Conservation (phyloP, 2,113 vertebrate species). For the Gnathonemus longibarbis region DNA sequence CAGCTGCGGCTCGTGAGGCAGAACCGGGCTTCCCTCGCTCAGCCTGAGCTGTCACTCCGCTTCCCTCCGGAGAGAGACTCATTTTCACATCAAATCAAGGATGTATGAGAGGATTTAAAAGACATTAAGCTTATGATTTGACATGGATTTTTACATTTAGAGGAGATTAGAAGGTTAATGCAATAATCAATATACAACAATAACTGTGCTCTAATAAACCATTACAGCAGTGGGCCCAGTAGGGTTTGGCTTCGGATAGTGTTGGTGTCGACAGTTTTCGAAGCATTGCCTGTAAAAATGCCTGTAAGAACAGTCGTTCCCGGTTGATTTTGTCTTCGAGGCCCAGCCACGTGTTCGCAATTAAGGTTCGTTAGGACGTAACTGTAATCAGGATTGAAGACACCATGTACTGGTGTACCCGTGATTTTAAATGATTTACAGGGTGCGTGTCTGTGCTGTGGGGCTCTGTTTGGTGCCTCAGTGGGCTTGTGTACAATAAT, state of each 20-base stretch:
- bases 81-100: conserved; percentile 14
- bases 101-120: conserved; percentile 7
- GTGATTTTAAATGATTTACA: not conserved
- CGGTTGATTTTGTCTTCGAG: not conserved
- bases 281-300: not conserved
- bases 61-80: not conserved
- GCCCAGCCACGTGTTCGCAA: too few species aligned
- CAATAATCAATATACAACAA: conserved; percentile 26
- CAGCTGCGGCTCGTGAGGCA: not conserved
- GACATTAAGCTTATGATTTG: conserved; percentile 17
- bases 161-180: conserved; percentile 22
- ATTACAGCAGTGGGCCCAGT: not conserved
- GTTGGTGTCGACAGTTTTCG: not conserved
- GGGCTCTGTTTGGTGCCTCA: not conserved
- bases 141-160: conserved; percentile 29
- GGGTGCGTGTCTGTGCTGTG: not conserved
- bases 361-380: not conserved
- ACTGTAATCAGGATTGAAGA: not conserved
- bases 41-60: not conserved
- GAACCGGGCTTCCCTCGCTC: not conserved
- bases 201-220: conserved; percentile 9
- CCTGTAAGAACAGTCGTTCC: not conserved
- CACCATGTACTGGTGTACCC: not conserved
- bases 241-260: not conserved
- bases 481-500: not conserved